These are phyloP conservation scores for Ypsolopha sequella DNA, from an alignment of 2,888 invertebrate genomes.

Conservation along the genomic window DNA sequence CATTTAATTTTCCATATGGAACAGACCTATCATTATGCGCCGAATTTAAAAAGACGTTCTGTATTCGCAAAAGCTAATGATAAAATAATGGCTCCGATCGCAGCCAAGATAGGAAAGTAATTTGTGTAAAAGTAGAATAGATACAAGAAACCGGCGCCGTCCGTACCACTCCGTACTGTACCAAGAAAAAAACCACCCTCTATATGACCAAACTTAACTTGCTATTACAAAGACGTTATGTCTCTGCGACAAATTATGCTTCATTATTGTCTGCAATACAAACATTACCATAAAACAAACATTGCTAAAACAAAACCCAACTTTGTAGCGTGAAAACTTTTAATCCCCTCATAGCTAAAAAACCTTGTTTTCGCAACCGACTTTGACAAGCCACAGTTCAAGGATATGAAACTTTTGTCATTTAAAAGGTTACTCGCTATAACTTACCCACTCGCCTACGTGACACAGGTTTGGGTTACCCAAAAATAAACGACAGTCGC, in stretches of 20 bases:
- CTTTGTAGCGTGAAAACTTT: too few species aligned
- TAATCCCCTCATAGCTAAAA: too few species aligned
- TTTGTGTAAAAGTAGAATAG: constrained; percentile 62
- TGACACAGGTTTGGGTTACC: constrained; percentile 26
- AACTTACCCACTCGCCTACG: constrained; percentile 19
- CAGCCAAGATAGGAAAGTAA: constrained; percentile 66
- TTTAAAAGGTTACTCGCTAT: not conserved
- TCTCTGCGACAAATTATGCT: constrained; percentile 26
- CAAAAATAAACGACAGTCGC: constrained; percentile 31
- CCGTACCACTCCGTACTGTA: not conserved
- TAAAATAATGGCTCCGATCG: constrained; percentile 65
- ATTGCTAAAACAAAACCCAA: too few species aligned
- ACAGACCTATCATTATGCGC: constrained; percentile 27
- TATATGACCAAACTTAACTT: constrained; percentile 39
- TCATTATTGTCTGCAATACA: constrained; percentile 16
- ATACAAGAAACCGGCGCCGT: constrained; percentile 12
- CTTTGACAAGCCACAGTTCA: not conserved
- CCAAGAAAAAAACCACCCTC: constrained; percentile 51
- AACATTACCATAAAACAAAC: too few species aligned
- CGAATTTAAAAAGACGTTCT: constrained; percentile 37
- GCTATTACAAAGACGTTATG: constrained; percentile 30
- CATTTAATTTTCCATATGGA: constrained; percentile 1
- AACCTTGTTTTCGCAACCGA: too few species aligned
- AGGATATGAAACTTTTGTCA: constrained; percentile 1
- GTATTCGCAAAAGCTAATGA: constrained; percentile 60